Percentiles rank a stretch among this genome's conserved stretches.
phyloP scores from a whole-genome alignment of 1,140 invertebrate species.

The Drosophila micromelanica region DNA sequence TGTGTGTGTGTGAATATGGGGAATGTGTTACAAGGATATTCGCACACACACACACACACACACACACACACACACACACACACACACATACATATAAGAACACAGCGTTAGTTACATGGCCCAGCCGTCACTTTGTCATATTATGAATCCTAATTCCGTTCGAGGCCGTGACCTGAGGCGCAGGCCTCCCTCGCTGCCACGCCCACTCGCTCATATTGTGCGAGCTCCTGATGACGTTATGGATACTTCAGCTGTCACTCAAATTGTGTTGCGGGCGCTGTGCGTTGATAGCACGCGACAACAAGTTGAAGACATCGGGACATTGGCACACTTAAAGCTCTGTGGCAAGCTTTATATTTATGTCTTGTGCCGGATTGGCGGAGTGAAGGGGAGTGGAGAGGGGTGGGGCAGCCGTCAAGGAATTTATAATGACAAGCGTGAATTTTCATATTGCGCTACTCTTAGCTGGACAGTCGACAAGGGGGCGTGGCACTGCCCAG shows the following conservation, averaged over 20 bases:
- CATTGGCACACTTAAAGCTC: slow-evolving; percentile 17
- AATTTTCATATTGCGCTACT: slow-evolving; percentile 74
- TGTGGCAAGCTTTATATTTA: slow-evolving; percentile 35
- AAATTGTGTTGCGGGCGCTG: slow-evolving; percentile 38
- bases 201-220: slow-evolving; percentile 5
- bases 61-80: slow-evolving; percentile 49
- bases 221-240: slow-evolving; percentile 70
- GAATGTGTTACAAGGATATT: slow-evolving; percentile 68
- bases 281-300: slow-evolving; percentile 56
- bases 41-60: slow-evolving; percentile 48
- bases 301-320: slow-evolving; percentile 28
- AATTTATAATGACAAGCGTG: slow-evolving; percentile 79
- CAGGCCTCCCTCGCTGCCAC: neutral
- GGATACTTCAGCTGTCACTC: slow-evolving; percentile 78
- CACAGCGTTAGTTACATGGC: slow-evolving; percentile 45
- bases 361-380: neutral
- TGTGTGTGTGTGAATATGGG: slow-evolving; percentile 28
- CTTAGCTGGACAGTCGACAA: slow-evolving; percentile 4
- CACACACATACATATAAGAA: slow-evolving; percentile 33
- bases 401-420: slow-evolving; percentile 12
- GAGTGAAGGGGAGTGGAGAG: neutral
- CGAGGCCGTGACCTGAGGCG: slow-evolving; percentile 57
- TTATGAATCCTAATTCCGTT: slow-evolving; percentile 77
- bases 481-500: slow-evolving; percentile 52
- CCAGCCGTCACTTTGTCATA: slow-evolving; percentile 62